Base-by-base conservation (phyloP, 2,888 invertebrate genomes). In the Heliconius cydno region DNA sequence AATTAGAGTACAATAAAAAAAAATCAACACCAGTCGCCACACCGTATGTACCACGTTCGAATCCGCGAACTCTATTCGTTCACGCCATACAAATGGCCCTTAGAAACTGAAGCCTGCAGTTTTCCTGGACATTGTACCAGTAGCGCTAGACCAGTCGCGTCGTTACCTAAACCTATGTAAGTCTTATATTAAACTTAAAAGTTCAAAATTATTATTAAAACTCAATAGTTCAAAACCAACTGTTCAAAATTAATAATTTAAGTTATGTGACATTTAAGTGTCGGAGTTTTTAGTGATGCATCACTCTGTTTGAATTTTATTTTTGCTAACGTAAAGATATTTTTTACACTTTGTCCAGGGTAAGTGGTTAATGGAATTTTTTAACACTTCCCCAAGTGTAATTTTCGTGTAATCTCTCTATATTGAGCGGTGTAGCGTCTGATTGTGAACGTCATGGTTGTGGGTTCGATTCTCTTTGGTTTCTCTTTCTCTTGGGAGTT, bases 31-130 rank as follows among this genome's bases (percentile, higher is more conserved):
- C 0, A 46, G 30, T 38, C 66, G 68, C 82, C 68, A 73, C 77
- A 30, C 41, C 30, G 52, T 60, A 15, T 73, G 82, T 78, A 71
- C 63, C 79, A n/a, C 63, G 80, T 65, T 78, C 76, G 66, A 79
- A 60, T 68, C 57, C 74, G 76, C 73, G 72, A 68, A 41, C 74
- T 78, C 80, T 82, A 82, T 79, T 86, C 91, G 88, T 85, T 89
- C 82, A 81, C 88, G 89, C 86, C 88, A 91, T 92, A 91, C 89
- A 88, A 92, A 93, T 92, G 83, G 87, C 88, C 91, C 90, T 90
- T 88, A 88, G 85, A 83, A 84, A 82, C 80, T 76, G 73, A 81
- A 85, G 83, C 82, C 82, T 78, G 82, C 84, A 76, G 87, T 89
- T 90, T 91, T 92, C 92, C 92, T 91, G 93, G 88, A 89, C 87